phyloP scores from a whole-genome alignment of 2,113 vertebrate genomes.

The Rhinichthys klamathensis region DNA sequence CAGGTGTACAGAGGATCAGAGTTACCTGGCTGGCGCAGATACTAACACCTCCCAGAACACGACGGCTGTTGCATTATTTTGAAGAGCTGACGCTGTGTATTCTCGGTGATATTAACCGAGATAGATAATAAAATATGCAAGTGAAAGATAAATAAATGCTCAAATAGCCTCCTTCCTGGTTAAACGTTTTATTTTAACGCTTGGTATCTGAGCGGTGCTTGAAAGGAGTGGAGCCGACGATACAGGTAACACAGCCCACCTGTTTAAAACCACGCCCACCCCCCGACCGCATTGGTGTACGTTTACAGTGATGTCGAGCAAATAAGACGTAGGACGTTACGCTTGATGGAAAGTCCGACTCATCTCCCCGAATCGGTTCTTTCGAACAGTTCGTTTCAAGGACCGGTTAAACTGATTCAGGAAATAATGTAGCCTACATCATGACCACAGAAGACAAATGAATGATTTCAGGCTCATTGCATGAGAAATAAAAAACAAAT shows the following conservation, averaged over 20 bases:
- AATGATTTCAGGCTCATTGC: no score
- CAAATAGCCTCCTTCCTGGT: not conserved
- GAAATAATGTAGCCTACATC: not conserved
- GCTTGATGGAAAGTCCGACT: not conserved
- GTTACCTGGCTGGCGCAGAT: slow-evolving; percentile 18
- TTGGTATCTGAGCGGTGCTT: not conserved
- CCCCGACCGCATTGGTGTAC: not conserved
- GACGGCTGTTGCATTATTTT: not conserved
- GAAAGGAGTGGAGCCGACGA: not conserved
- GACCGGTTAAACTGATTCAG: not conserved
- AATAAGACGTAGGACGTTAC: not conserved
- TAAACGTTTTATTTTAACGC: not conserved
- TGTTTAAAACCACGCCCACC: not conserved
- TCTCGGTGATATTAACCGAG: not conserved
- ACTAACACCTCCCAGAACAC: not conserved
- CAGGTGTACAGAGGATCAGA: not conserved
- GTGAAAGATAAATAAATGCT: not conserved
- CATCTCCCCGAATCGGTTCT: not conserved
- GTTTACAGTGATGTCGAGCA: not conserved
- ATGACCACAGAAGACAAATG: not conserved
- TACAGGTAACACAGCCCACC: not conserved
- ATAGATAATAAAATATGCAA: not conserved
- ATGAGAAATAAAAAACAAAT: no score
- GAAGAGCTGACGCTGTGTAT: not conserved
- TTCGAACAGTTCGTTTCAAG: not conserved